Percentiles rank a stretch among this genome's conserved stretches.
These are phyloP conservation scores for Chamaetylas fuelleborni DNA, from an alignment of 2,113 vertebrate genomes.

Conservation along the genomic window DNA sequence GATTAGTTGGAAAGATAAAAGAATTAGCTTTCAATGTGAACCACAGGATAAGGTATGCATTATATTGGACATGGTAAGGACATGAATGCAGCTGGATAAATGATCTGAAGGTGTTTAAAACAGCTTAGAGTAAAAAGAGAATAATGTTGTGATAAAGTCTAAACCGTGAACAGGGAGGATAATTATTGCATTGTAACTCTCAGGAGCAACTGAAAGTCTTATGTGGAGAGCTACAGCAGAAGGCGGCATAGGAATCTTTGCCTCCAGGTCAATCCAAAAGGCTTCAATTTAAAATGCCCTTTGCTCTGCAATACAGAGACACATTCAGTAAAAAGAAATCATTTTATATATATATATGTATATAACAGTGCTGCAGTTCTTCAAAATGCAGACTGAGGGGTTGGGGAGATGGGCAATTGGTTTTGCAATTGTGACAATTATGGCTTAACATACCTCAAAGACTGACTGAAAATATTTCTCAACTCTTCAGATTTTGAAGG, in stretches of 20 bases:
- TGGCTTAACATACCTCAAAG: background rate
- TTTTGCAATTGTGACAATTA: background rate
- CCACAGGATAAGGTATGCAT: conserved; percentile 57
- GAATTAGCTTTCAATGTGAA: conserved; percentile 63
- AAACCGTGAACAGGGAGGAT: conserved; percentile 41
- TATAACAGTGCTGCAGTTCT: background rate
- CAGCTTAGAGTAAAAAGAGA: conserved; percentile 64
- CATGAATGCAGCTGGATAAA: conserved; percentile 61
- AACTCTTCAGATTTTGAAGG: background rate
- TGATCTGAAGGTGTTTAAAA: conserved; percentile 63
- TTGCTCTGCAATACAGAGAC: background rate
- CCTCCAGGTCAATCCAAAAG: conserved; percentile 4
- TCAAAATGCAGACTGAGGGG: background rate
- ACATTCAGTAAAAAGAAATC: background rate
- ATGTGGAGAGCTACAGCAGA: background rate
- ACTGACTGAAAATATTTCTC: background rate
- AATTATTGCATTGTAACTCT: conserved; percentile 59
- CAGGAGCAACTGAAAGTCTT: conserved; percentile 26
- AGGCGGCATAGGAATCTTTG: background rate
- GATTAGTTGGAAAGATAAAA: conserved; percentile 68
- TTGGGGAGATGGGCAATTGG: accelerated
- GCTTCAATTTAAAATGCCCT: conserved; percentile 6
- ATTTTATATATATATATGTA: no score
- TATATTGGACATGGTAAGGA: conserved; percentile 63
- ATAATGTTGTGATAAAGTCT: conserved; percentile 61